Conservation (phyloP, 2,113 vertebrate genomes). For the Leucopternis melanops region DNA sequence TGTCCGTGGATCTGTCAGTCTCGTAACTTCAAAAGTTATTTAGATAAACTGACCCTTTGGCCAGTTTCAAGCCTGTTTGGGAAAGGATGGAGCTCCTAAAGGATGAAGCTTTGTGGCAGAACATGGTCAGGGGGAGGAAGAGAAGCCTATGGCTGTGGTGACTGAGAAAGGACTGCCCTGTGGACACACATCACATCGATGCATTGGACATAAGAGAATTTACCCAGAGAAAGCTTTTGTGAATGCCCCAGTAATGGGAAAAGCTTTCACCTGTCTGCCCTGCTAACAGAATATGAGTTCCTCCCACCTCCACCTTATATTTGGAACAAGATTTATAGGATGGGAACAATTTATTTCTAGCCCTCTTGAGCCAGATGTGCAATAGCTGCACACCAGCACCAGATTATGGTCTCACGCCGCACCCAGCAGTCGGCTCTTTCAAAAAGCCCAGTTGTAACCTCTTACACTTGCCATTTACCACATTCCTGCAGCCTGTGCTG, state of each 20-base stretch:
- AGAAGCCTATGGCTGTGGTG: not conserved
- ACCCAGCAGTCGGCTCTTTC: not conserved
- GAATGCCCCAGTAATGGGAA: not conserved
- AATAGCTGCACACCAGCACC: not conserved
- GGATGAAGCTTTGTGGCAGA: not conserved
- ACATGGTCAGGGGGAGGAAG: not conserved
- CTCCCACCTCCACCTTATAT: not conserved
- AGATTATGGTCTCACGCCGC: accelerated
- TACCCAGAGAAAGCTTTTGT: not conserved
- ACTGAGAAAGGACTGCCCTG: not conserved
- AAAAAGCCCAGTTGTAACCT: not conserved
- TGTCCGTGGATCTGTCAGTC: not conserved
- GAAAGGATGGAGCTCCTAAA: not conserved
- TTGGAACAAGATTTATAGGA: not conserved
- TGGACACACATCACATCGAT: accelerated
- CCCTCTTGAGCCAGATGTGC: not conserved
- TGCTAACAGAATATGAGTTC: not conserved
- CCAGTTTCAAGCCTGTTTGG: not conserved
- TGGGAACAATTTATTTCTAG: not conserved
- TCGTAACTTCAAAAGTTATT: not conserved
- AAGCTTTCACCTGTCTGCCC: not conserved
- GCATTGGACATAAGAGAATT: not conserved
- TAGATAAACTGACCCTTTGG: not conserved
- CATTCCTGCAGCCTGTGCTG: not conserved
- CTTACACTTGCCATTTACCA: not conserved